These are phyloP conservation scores for Halcyon chelicuti DNA, from an alignment of 2,797 vertebrate genomes.

Conservation along the genomic window DNA sequence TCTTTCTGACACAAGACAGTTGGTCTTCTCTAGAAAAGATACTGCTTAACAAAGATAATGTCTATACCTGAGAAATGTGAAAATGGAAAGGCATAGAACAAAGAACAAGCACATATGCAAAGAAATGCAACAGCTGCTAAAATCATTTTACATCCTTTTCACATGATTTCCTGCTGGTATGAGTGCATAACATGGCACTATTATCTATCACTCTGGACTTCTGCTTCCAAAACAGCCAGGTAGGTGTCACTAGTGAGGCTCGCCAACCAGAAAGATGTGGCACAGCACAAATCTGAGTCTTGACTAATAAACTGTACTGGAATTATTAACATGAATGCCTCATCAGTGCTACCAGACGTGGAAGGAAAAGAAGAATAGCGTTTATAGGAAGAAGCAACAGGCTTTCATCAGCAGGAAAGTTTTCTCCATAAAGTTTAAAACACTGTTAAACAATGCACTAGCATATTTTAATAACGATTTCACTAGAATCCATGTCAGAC, in stretches of 20 bases:
- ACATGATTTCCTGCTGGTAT: neutral
- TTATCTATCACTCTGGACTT: neutral
- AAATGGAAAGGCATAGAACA: neutral
- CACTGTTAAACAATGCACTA: neutral
- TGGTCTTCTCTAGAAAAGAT: neutral
- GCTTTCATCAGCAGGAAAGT: neutral
- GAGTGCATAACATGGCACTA: neutral
- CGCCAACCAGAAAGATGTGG: neutral
- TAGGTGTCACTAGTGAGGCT: neutral
- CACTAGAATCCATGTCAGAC: neutral
- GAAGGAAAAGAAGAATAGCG: neutral
- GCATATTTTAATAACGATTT: neutral
- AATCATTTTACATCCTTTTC: neutral
- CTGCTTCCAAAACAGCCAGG: neutral
- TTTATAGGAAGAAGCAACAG: neutral
- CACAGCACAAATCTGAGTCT: neutral
- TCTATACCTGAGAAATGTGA: neutral
- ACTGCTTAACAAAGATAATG: neutral
- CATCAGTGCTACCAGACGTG: neutral
- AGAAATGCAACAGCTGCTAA: neutral
- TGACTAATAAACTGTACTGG: neutral
- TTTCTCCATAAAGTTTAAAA: neutral
- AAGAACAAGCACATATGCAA: neutral
- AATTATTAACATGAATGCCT: neutral
- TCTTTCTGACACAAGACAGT: neutral